Base-by-base conservation (phyloP, 1,140 invertebrate genomes). In the Cepaea nemoralis region DNA sequence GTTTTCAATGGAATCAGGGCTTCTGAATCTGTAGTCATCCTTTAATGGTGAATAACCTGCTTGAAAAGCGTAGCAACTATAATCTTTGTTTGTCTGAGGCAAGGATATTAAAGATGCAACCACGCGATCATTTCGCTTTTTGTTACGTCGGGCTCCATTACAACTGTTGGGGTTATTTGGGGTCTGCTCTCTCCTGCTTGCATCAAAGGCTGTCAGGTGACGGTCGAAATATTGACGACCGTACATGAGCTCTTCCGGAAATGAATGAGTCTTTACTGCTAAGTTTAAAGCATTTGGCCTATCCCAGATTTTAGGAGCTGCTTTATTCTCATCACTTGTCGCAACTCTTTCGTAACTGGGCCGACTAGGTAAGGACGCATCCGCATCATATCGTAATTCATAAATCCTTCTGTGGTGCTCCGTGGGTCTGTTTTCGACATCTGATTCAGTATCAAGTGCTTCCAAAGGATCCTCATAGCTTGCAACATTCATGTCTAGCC, bases 11-110 rank as follows among this genome's bases (percentile, higher is more conserved):
- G 27, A 63, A 2, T 63, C 59, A 63, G 59, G 16, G 10, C 27
- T 63, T 22, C n/a, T 31, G 22, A 63, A 63, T 10, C n/a, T 63
- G 59, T 63, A 63, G 5, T 63, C 59, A 16, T 63, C 59, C 33
- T 63, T 63, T 0, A 27, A 63, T 31, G 59, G 59, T 22, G 59
- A 63, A 27, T 31, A 63, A 6, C 59, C 59, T n/a, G 59, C 59
- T 63, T 63, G 59, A 27, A 63, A 63, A 27, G 59, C 2, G n/a
- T 63, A 63, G 59, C 59, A 39, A 22, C 33, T 63, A 40, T 35
- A 77, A 63, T 77, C 75, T 77, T 63, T 77, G 12, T 33, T 14
- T n/a, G 71, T 27, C 24, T 45, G n/a, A 33, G 71, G 42, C 8
- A 48, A 27, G 3, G 71, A 74, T 10, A 50, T 5, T 3, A 27